Conservation (phyloP, 2,113 vertebrate species). For the Struthidea cinerea region DNA sequence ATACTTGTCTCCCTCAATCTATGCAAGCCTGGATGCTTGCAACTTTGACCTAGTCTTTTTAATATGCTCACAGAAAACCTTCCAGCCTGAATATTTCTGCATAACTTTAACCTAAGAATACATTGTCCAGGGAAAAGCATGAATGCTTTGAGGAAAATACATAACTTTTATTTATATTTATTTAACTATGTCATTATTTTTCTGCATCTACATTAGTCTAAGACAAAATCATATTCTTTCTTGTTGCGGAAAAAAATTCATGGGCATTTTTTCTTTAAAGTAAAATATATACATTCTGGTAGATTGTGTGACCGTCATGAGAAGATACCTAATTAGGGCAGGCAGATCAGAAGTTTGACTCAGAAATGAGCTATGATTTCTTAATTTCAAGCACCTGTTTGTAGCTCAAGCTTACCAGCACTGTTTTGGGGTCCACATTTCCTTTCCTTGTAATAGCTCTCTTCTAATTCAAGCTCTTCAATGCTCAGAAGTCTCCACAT, state of each 20-base stretch:
- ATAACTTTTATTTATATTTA: not conserved
- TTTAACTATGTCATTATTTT: not conserved
- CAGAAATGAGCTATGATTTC: not conserved
- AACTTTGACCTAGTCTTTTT: not conserved
- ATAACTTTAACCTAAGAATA: not conserved
- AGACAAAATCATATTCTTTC: not conserved
- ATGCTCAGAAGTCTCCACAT: constrained; percentile 1
- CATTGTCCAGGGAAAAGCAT: not conserved
- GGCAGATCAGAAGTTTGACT: not conserved
- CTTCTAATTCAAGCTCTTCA: not conserved
- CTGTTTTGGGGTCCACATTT: not conserved
- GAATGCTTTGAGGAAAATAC: not conserved
- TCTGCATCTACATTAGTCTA: not conserved
- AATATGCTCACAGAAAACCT: not conserved
- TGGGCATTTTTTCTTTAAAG: not conserved
- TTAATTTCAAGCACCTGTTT: not conserved
- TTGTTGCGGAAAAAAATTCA: not conserved
- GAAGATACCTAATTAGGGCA: not conserved
- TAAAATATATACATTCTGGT: not conserved
- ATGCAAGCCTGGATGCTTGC: not conserved
- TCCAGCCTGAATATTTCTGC: not conserved
- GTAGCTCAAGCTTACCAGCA: not conserved
- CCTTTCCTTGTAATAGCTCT: not conserved
- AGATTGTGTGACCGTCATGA: not conserved
- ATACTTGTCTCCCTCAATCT: not conserved